Conservation (phyloP, 1,140 invertebrate genomes). For the Oryctes rhinoceros region DNA sequence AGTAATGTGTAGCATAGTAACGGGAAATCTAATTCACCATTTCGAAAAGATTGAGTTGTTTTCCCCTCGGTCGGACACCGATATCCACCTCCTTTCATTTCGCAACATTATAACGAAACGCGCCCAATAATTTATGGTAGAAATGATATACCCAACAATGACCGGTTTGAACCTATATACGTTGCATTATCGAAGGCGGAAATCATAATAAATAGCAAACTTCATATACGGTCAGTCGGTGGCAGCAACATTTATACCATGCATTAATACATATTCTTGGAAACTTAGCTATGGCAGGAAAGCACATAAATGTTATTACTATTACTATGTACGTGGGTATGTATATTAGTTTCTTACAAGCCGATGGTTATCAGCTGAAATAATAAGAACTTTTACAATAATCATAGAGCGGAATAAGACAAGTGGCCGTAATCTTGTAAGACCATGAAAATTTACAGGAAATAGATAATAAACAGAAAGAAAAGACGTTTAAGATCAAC, state of each 20-base stretch:
- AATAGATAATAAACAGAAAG: not conserved
- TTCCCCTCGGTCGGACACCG: constrained; percentile 19
- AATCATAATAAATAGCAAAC: constrained; percentile 9
- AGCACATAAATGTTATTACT: not conserved
- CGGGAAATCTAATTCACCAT: constrained; percentile 26
- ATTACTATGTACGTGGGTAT: not conserved
- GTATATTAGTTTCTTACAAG: not conserved
- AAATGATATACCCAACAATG: constrained; percentile 23
- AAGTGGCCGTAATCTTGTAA: not conserved
- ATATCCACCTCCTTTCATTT: constrained; percentile 26
- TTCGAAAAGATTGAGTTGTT: constrained; percentile 28
- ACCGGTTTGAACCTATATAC: not conserved
- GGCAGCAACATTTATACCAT: constrained; percentile 23
- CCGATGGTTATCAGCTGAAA: constrained; percentile 5
- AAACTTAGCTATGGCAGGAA: not conserved
- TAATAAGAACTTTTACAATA: constrained; percentile 19
- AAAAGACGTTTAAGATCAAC: constrained; percentile 3
- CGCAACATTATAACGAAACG: constrained; percentile 2
- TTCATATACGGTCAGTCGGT: not conserved
- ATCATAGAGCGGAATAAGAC: constrained; percentile 5
- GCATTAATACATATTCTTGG: not conserved
- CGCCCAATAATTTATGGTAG: constrained; percentile 10
- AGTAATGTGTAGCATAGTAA: not conserved
- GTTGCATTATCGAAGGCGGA: constrained; percentile 4
- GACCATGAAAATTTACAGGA: constrained; percentile 5